A percentile compares a stretch with the other conserved stretches of the same genome.
phyloP scores from a whole-genome alignment of 2,888 invertebrate genomes.

The Orchesellides sinensis region DNA sequence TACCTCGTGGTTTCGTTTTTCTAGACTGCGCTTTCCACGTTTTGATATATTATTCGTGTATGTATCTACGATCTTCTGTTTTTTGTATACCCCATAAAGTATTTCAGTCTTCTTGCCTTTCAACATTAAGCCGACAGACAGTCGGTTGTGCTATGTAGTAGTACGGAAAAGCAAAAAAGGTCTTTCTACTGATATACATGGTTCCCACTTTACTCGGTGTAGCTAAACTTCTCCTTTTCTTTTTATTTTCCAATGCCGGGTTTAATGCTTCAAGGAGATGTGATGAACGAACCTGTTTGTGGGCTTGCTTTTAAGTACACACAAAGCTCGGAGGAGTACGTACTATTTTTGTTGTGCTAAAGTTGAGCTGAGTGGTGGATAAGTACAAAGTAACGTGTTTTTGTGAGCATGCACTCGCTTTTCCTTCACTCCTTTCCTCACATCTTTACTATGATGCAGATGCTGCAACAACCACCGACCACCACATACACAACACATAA shows the following conservation, averaged over 20 bases:
- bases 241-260: constrained; percentile 9
- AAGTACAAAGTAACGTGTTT: background rate
- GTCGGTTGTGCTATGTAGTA: background rate
- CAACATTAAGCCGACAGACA: background rate
- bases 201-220: background rate
- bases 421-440: constrained; percentile 23
- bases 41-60: constrained; percentile 4
- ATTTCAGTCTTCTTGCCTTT: background rate
- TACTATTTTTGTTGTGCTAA: background rate
- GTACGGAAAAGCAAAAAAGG: constrained; percentile 5
- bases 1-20: constrained; percentile 51
- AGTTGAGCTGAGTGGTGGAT: background rate
- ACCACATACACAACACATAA: too few species aligned
- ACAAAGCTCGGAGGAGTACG: background rate
- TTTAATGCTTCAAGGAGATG: background rate
- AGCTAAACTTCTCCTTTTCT: constrained; percentile 11
- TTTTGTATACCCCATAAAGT: background rate
- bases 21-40: constrained; percentile 20
- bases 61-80: background rate
- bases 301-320: constrained; percentile 8
- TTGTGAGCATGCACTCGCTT: constrained; percentile 5
- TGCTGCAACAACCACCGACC: constrained; percentile 31
- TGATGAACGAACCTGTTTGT: constrained; percentile 17
- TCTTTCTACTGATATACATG: background rate
- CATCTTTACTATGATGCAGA: constrained; percentile 12